These are phyloP conservation scores for Acanthornis magna DNA, from an alignment of 2,797 vertebrate genomes.

Conservation along the genomic window DNA sequence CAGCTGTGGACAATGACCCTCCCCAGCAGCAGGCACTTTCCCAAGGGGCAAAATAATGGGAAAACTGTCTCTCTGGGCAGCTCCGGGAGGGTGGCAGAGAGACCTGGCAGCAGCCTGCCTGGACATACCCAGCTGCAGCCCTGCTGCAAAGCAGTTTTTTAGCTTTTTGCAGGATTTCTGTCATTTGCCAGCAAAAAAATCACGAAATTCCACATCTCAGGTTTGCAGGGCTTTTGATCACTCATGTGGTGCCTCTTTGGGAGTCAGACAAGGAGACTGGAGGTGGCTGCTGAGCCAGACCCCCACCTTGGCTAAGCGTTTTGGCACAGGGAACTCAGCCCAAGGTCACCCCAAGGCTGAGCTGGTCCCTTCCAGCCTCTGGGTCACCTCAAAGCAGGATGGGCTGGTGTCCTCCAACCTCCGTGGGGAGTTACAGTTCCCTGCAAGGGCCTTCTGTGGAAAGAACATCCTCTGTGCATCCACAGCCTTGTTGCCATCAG, in stretches of 20 bases:
- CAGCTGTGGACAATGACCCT: neutral
- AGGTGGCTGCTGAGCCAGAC: neutral
- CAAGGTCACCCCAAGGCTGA: neutral
- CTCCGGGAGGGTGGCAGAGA: neutral
- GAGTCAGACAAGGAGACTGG: neutral
- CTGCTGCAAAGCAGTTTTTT: neutral
- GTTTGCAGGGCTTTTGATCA: neutral
- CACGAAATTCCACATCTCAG: neutral
- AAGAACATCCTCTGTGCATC: neutral
- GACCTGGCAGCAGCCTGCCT: neutral
- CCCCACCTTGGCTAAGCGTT: neutral
- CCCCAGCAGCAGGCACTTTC: neutral
- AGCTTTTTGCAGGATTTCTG: neutral
- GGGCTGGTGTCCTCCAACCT: rapidly evolving
- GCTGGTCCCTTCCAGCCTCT: neutral
- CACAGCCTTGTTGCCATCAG: neutral
- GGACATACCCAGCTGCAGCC: neutral
- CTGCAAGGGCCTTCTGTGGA: neutral
- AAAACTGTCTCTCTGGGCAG: neutral
- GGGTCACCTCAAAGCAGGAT: neutral
- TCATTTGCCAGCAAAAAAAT: neutral
- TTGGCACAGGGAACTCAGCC: neutral
- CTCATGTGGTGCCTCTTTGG: neutral
- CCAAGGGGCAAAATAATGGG: neutral
- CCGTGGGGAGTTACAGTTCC: neutral